Evolutionary conservation across 2,888 invertebrate genomes (phyloP).

Genomic region (Eupithecia tripunctaria): DNA sequence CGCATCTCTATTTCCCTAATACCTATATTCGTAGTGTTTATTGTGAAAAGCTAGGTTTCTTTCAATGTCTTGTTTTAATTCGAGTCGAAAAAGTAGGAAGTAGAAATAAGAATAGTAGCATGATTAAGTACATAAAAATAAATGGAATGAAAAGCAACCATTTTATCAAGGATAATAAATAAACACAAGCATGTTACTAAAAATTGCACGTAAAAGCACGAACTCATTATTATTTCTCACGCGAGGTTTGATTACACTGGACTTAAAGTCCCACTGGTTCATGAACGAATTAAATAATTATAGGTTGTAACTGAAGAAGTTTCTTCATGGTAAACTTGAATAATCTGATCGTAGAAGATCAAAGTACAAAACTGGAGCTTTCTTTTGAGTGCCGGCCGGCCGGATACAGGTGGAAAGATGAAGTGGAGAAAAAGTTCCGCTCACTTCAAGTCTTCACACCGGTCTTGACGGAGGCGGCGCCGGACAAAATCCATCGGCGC

Average conservation of each 20-base stretch:
- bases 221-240: constrained; percentile 10
- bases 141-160: neutral
- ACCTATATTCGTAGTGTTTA: neutral
- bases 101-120: neutral
- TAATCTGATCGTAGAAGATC: no score
- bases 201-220: neutral
- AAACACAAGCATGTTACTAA: constrained; percentile 1
- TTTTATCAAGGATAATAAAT: constrained; percentile 10
- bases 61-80: neutral
- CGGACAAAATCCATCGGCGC: no score
- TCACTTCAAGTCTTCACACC: no score
- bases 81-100: neutral
- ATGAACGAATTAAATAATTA: neutral
- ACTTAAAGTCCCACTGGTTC: neutral
- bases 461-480: no score
- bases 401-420: no score
- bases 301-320: neutral
- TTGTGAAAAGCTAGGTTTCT: no score
- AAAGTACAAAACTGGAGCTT: neutral
- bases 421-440: no score
- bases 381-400: neutral
- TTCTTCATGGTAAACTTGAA: neutral
- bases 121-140: neutral
- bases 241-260: constrained; percentile 3
- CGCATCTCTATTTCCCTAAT: neutral